phyloP scores from a whole-genome alignment of 2,113 vertebrate genomes.

The Corapipo altera region DNA sequence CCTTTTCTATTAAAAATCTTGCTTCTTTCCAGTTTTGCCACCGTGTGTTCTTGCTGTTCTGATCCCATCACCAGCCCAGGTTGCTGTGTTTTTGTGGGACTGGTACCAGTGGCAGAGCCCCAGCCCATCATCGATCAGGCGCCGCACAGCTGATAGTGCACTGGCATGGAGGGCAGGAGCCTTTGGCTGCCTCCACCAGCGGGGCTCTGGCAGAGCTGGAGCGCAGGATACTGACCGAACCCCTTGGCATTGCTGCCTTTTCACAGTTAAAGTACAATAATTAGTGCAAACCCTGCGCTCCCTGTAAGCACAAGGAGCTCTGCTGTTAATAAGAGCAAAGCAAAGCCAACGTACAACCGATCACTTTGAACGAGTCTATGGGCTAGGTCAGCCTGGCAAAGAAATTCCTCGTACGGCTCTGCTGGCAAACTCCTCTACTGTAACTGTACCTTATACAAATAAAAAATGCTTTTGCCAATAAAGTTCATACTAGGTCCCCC shows the following conservation, averaged over 20 bases:
- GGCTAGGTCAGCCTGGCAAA: conserved; percentile 56
- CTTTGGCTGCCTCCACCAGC: not conserved
- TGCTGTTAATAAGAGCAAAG: not conserved
- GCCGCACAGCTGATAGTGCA: rapidly evolving
- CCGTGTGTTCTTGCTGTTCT: not conserved
- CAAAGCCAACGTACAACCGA: not conserved
- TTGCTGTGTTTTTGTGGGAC: not conserved
- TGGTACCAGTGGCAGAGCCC: not conserved
- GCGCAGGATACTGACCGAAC: not conserved
- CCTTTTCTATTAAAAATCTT: not conserved
- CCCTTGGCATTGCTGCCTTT: not conserved
- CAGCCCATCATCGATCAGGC: not conserved
- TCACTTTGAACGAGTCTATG: not conserved
- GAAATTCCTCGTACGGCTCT: conserved; percentile 27
- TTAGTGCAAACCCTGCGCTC: not conserved
- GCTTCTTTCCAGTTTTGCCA: not conserved
- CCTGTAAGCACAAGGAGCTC: not conserved
- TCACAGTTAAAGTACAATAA: not conserved
- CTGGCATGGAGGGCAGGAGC: not conserved
- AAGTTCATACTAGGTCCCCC: conserved; percentile 65
- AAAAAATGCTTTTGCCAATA: conserved; percentile 66
- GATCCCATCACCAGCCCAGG: not conserved
- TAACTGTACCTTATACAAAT: conserved; percentile 63
- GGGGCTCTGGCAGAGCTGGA: not conserved
- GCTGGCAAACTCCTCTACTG: conserved; percentile 50